Evolutionary conservation across 2,797 vertebrate species (phyloP).

Genomic region (Liasis olivaceus): DNA sequence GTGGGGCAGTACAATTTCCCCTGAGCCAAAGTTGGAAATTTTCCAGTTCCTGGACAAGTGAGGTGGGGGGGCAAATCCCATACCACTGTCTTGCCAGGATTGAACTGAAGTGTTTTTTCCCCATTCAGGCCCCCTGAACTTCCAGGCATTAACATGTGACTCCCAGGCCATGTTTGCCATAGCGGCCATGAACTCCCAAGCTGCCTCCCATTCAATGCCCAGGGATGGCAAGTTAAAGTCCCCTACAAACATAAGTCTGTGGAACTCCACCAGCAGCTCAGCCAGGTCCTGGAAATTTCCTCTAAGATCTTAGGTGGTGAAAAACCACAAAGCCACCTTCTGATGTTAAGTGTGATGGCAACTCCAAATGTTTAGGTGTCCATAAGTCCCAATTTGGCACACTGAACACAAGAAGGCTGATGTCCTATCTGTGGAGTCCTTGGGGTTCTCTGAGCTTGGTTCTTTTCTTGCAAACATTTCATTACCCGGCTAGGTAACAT

Average conservation of each 20-base stretch:
- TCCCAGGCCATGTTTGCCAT: background rate
- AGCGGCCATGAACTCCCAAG: background rate
- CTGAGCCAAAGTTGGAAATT: background rate
- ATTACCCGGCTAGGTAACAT: no score
- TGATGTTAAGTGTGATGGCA: background rate
- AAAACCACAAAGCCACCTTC: background rate
- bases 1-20: no score
- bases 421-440: background rate
- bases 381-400: background rate
- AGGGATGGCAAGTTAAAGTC: background rate
- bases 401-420: background rate
- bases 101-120: background rate
- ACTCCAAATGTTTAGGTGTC: background rate
- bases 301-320: background rate
- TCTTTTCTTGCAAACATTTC: no score
- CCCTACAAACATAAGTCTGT: background rate
- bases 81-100: background rate
- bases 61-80: background rate
- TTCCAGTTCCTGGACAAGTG: background rate
- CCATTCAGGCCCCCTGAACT: background rate
- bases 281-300: background rate
- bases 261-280: background rate
- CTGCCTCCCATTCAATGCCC: background rate
- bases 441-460: no score
- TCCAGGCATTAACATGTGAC: background rate